Evolutionary conservation across 2,113 vertebrate species (phyloP), one percentile per base, ranked within the genome.

Genomic region (Cyrtonyx montezumae): DNA sequence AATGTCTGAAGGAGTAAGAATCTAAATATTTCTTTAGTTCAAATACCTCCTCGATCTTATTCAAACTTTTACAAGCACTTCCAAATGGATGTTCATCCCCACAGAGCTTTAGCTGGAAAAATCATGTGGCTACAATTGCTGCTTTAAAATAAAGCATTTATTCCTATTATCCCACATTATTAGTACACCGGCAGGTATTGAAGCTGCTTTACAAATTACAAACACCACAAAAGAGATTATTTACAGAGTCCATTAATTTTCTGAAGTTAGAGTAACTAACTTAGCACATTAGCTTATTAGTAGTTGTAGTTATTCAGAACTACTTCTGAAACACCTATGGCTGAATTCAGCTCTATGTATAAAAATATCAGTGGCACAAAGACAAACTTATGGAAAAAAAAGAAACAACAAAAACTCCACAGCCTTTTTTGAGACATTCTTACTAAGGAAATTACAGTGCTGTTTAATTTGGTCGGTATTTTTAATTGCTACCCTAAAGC

Each of bases 21-120:
- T 51, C 62, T 66, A 88, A 75, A 61, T 61, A 63, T 13, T 88
- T 22, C 80, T 93, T 43, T 5, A 46, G 16, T 75, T 95, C 58
- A 46, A 45, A 78, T 70, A 82, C 6, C 58, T 22, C 45, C 26
- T 8, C 17, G 25, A 88, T 87, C 74, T 94, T 86, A 26, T 43
- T 78, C 69, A 53, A 78, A 87, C 71, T 96, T 95, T 87, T 67
- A 79, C 84, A 79, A 55, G 61, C 40, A 73, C 32, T 42, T 40
- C 86, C 46, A 82, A 13, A 55, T 20, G 55, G 32, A 66, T 81
- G 94, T 49, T 84, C 25, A 32, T 1, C 3, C 73, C 46, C 58
- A 55, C 1, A 21, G 62, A 90, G 67, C 84, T 90, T 87, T n/a
- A 93, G 65, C 42, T 89, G 46, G 59, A 91, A 95, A 96, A 96